These are phyloP conservation scores for Meteorus colon DNA, from an alignment of 2,888 invertebrate species.

Conservation along the genomic window DNA sequence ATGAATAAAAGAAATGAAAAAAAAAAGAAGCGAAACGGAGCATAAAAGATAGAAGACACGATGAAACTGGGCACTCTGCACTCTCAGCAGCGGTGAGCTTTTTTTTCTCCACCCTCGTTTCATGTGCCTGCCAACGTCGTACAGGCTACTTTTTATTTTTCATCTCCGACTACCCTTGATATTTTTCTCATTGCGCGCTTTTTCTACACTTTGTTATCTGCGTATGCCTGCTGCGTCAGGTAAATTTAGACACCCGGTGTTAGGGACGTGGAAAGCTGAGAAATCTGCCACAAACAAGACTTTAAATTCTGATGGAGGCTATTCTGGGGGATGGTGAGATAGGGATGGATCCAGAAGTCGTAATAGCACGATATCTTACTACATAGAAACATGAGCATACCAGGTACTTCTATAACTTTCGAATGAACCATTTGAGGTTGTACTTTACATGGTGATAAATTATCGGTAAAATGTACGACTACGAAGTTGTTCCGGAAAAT, in stretches of 20 bases:
- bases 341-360: too few relatives aligned
- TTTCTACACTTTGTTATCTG: not conserved
- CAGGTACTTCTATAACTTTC: too few relatives aligned
- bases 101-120: constrained; percentile 16
- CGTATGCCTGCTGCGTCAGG: constrained; percentile 49
- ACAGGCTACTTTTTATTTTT: constrained; percentile 34
- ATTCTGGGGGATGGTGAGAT: constrained; percentile 16
- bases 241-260: constrained; percentile 37
- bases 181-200: not conserved
- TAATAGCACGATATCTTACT: not conserved
- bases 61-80: constrained; percentile 39
- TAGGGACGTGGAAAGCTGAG: constrained; percentile 42
- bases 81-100: constrained; percentile 23
- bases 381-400: too few relatives aligned
- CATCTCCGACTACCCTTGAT: constrained; percentile 28
- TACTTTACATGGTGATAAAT: too few relatives aligned
- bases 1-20: not conserved
- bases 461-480: too few relatives aligned
- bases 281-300: constrained; percentile 50
- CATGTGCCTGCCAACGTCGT: constrained; percentile 12
- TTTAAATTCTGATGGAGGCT: constrained; percentile 39
- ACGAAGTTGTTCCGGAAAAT: too few relatives aligned
- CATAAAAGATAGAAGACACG: constrained; percentile 20
- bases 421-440: too few relatives aligned
- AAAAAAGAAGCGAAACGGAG: constrained; percentile 13